Evolutionary conservation across 2,888 invertebrate species (phyloP).

Genomic region (Pyrrhosoma nymphula): DNA sequence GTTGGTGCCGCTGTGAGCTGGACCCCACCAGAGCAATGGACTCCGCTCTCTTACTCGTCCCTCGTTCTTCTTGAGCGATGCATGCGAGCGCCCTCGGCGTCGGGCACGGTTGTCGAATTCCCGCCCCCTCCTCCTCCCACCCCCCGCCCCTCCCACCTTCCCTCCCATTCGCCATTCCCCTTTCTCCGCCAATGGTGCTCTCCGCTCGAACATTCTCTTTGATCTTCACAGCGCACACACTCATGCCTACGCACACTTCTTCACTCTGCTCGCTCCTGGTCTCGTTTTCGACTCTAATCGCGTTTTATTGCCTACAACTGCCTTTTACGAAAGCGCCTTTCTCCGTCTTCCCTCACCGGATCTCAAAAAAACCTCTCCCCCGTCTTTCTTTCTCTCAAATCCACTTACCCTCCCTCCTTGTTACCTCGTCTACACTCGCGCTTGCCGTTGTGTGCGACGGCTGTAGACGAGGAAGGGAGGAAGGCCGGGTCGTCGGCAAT

Average conservation of each 20-base stretch:
- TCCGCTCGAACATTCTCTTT: not conserved
- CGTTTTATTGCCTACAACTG: constrained; percentile 50
- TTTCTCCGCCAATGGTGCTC: not conserved
- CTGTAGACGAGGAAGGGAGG: not conserved
- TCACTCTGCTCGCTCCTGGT: not conserved
- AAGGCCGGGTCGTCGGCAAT: not conserved
- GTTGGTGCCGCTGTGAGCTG: no score
- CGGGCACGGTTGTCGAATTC: not conserved
- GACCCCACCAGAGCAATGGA: not conserved
- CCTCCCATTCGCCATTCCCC: not conserved
- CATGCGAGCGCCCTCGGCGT: not conserved
- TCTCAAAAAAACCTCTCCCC: not conserved
- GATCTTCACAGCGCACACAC: not conserved
- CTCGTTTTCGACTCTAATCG: not conserved
- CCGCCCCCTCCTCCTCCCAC: not conserved
- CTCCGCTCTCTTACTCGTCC: not conserved
- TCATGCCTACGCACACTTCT: not conserved
- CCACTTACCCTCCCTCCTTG: not conserved
- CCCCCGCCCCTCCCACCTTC: not conserved
- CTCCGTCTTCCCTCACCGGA: not conserved
- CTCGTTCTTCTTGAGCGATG: not conserved
- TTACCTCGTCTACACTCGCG: not conserved
- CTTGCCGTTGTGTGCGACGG: not conserved
- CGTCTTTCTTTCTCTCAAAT: not conserved
- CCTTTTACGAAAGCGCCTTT: constrained; percentile 7